phyloP scores from a whole-genome alignment of 2,113 vertebrate genomes.

The Anoplopoma fimbria region DNA sequence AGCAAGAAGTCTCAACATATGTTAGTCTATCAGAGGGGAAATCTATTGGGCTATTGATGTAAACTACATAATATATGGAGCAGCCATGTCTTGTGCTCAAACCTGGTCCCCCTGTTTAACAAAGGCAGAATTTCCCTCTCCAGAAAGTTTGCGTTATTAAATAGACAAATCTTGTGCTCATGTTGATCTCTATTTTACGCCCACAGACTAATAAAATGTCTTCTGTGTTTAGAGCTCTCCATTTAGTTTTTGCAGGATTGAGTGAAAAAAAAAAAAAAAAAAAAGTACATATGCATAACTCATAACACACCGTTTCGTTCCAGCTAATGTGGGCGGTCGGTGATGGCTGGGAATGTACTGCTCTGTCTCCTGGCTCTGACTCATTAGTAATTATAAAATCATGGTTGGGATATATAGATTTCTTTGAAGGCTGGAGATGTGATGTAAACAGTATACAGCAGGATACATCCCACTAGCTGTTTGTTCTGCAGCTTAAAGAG shows the following conservation, averaged over 20 bases:
- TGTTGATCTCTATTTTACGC: background rate
- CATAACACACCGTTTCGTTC: background rate
- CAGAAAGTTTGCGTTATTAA: background rate
- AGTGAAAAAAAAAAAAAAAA: background rate
- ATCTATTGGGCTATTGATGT: no score
- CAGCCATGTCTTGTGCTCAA: background rate
- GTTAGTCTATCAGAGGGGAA: background rate
- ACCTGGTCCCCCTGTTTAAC: background rate
- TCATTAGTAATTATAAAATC: constrained; percentile 62
- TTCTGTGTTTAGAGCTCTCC: background rate
- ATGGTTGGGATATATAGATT: constrained; percentile 50
- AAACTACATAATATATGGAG: background rate
- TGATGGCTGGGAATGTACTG: constrained; percentile 47
- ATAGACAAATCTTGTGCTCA: background rate
- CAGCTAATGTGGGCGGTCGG: constrained; percentile 28
- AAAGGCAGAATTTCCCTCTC: background rate
- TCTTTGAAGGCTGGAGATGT: constrained; percentile 29
- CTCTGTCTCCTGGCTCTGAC: constrained; percentile 45
- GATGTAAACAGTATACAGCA: constrained; percentile 45
- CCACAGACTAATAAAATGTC: background rate
- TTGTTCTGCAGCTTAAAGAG: constrained; percentile 52
- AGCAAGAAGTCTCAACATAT: background rate
- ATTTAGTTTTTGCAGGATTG: background rate
- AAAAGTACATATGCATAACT: constrained; percentile 15
- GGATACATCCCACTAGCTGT: constrained; percentile 29